Percentiles rank a stretch among this genome's conserved stretches.
phyloP scores from a whole-genome alignment of 2,888 invertebrate genomes.

The Mechanitis messenoides region DNA sequence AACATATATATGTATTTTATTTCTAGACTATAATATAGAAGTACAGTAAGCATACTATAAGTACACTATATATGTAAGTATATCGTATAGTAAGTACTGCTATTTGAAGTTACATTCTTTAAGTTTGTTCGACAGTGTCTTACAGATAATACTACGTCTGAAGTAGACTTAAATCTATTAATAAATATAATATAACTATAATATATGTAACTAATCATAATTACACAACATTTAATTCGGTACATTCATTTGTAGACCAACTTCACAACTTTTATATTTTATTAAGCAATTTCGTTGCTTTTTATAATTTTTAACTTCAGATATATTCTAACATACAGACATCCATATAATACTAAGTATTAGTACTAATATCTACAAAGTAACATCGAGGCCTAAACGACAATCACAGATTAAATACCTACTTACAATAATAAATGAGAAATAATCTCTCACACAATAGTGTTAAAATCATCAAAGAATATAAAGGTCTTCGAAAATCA shows the following conservation, averaged over 20 bases:
- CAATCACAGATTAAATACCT: slow-evolving; percentile 14
- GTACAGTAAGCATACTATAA: too few species aligned
- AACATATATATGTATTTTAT: too few species aligned
- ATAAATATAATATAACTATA: not conserved
- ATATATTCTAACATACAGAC: not conserved
- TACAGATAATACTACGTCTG: not conserved
- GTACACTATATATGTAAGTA: too few species aligned
- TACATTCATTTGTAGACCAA: not conserved
- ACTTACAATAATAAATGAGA: slow-evolving; percentile 5
- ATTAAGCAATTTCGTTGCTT: too few species aligned
- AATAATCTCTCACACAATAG: slow-evolving; percentile 20
- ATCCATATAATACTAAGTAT: not conserved
- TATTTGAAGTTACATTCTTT: too few species aligned
- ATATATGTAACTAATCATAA: not conserved
- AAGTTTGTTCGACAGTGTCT: too few species aligned
- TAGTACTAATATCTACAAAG: slow-evolving; percentile 7
- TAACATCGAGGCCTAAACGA: slow-evolving; percentile 6
- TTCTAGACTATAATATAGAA: too few species aligned
- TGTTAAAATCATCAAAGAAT: slow-evolving; percentile 25
- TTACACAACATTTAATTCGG: slow-evolving; percentile 5
- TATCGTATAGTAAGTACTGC: too few species aligned
- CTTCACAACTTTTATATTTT: too few species aligned
- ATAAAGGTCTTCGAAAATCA: slow-evolving; percentile 6
- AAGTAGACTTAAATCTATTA: not conserved
- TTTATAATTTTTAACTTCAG: too few species aligned